Base-by-base conservation (phyloP, 2,797 vertebrate species). In the Tympanoctomys barrerae region DNA sequence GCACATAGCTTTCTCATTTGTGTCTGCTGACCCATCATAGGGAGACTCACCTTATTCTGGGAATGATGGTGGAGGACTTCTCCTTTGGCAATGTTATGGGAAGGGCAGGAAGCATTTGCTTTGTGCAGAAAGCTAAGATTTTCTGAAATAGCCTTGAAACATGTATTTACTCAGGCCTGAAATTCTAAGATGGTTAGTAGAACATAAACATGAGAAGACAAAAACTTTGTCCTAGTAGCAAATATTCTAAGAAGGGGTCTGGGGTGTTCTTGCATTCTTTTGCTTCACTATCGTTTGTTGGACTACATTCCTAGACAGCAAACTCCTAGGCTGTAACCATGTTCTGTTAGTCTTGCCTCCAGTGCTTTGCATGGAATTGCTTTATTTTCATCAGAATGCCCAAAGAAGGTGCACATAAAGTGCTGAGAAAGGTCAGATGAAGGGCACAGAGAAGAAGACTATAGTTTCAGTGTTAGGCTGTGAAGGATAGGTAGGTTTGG, bases 21-120 rank as follows among this genome's bases (percentile, higher is more conserved):
- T 80, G 36, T 87, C 96, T 96, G 95, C 94, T 97, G 97, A 97
- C 84, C 54, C 33, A 16, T 79, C 95, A 88, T 21, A 92, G 46
- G 87, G 78, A 91, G 89, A 49, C 66, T 68, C 78, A 59, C 68
- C 80, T 95, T 91, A 13, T 91, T 88, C 80, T 93, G 89, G 61
- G 78, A 75, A 28, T 24, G 42, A 77, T 0, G 9, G 22, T 7
- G 18, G 46, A 89, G 26, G 62, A 39, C 19, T 82, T 89, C 79
- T 81, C 33, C 73, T n/a, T 31, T 42, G 82, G 70, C 59, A 73
- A 87, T 75, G 94, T 89, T 82, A 68, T 31, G 1, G 54, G 79
- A 96, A 93, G 93, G 84, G 22, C 62, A 95, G 57, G 75, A 68
- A 46, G 11, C 36, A 21, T 7, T 42, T 75, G 82, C n/a, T 80